Conservation (phyloP, 2,797 vertebrate species). For the Nyctalus aviator region DNA sequence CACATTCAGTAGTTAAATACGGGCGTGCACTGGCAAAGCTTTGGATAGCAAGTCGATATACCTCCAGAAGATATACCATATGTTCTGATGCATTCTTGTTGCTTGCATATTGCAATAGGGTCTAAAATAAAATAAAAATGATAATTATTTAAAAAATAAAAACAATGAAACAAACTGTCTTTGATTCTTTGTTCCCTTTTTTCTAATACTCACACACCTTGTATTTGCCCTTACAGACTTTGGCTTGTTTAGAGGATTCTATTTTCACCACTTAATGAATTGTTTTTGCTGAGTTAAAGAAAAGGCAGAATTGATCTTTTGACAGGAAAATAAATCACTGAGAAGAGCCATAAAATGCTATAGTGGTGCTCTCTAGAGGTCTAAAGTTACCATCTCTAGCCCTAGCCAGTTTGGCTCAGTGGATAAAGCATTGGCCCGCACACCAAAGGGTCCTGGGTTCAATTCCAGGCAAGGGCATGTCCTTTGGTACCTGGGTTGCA, state of each 20-base stretch:
- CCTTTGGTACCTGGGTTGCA: neutral
- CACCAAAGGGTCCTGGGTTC: neutral
- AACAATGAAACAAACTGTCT: slow-evolving; percentile 12
- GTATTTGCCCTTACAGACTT: slow-evolving; percentile 47
- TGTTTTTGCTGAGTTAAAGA: slow-evolving; percentile 33
- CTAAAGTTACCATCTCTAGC: slow-evolving; percentile 24
- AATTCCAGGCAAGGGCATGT: neutral
- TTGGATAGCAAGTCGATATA: slow-evolving; percentile 97
- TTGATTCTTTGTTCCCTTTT: slow-evolving; percentile 7
- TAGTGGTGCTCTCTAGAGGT: neutral
- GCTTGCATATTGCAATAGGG: slow-evolving; percentile 96
- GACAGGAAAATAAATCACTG: slow-evolving; percentile 26
- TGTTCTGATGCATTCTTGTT: slow-evolving; percentile 96
- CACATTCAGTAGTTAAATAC: slow-evolving; percentile 96
- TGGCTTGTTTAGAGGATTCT: slow-evolving; percentile 35
- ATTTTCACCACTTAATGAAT: slow-evolving; percentile 55
- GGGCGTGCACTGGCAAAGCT: slow-evolving; percentile 96
- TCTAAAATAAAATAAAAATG: slow-evolving; percentile 87
- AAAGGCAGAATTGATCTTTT: slow-evolving; percentile 22
- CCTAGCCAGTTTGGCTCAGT: neutral
- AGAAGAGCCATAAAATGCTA: slow-evolving; percentile 5
- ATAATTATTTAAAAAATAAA: slow-evolving; percentile 71
- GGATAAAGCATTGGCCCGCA: neutral
- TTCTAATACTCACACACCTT: neutral
- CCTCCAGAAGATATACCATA: slow-evolving; percentile 95